A percentile compares a stretch with the other conserved stretches of the same genome.
Conservation (phyloP, 2,797 vertebrate genomes). For the Chaunax sp. region DNA sequence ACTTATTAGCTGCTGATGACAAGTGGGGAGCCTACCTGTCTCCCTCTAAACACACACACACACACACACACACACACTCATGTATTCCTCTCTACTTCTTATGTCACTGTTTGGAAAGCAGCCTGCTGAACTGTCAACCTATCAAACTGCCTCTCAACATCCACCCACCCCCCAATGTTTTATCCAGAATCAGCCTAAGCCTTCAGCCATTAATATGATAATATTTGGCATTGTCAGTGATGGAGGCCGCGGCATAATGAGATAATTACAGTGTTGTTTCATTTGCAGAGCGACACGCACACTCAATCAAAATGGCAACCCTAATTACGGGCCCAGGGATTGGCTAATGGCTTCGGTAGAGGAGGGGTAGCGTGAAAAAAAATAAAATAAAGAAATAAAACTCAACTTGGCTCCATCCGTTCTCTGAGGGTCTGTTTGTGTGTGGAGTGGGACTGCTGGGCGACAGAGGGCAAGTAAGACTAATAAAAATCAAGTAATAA, state of each 20-base stretch:
- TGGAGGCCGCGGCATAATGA: slow-evolving; percentile 86
- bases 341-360: slow-evolving; percentile 93
- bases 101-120: slow-evolving; percentile 47
- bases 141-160: slow-evolving; percentile 33
- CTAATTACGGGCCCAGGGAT: slow-evolving; percentile 96
- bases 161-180: slow-evolving; percentile 12
- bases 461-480: slow-evolving; percentile 11
- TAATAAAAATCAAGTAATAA: slow-evolving; percentile 44
- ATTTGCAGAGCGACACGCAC: slow-evolving; percentile 88
- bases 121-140: slow-evolving; percentile 40
- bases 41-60: slow-evolving; percentile 13
- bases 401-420: slow-evolving; percentile 23
- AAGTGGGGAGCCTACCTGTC: slow-evolving; percentile 40
- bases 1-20: slow-evolving; percentile 66
- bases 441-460: neutral
- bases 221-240: slow-evolving; percentile 75
- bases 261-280: slow-evolving; percentile 96
- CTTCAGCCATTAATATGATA: slow-evolving; percentile 83
- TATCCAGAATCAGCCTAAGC: slow-evolving; percentile 65
- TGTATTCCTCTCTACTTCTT: slow-evolving; percentile 7
- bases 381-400: neutral
- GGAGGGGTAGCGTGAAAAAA: slow-evolving; percentile 71
- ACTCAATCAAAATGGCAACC: slow-evolving; percentile 96
- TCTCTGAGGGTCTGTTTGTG: slow-evolving; percentile 45
- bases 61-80: slow-evolving; percentile 15